Percentiles rank a stretch among this genome's conserved stretches.
These are phyloP conservation scores for Microtus richardsoni DNA, from an alignment of 2,113 vertebrate genomes.

Conservation along the genomic window DNA sequence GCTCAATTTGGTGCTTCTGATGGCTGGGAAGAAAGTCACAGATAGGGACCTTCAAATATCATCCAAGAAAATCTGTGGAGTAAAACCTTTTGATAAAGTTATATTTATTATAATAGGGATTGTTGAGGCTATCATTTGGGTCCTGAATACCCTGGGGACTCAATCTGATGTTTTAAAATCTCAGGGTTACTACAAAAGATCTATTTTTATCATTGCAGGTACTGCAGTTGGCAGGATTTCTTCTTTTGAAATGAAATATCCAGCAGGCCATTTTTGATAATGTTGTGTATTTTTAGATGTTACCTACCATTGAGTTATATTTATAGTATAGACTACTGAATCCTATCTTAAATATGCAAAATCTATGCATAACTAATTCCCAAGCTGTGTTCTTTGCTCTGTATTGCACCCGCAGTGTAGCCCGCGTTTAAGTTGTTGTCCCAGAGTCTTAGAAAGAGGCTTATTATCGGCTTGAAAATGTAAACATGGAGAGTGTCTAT, in stretches of 20 bases:
- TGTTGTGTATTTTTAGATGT: conserved; percentile 72
- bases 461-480: conserved; percentile 47
- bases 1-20: conserved; percentile 46
- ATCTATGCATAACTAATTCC: conserved; percentile 75
- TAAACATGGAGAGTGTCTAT: neutral
- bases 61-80: conserved; percentile 49
- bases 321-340: conserved; percentile 68
- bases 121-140: conserved; percentile 2
- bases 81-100: conserved; percentile 61
- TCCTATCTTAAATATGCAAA: conserved; percentile 73
- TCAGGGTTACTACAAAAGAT: neutral
- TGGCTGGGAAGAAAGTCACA: conserved; percentile 42
- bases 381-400: conserved; percentile 58
- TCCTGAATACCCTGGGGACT: neutral
- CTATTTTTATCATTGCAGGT: conserved; percentile 68
- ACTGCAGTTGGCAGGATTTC: conserved; percentile 70
- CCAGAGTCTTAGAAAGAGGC: conserved; percentile 35
- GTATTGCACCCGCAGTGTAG: conserved; percentile 60
- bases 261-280: conserved; percentile 73
- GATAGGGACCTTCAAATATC: conserved; percentile 47
- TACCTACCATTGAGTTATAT: conserved; percentile 71
- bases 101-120: conserved; percentile 28
- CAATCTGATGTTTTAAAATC: conserved; percentile 45
- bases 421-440: conserved; percentile 59
- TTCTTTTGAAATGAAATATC: conserved; percentile 76